Evolutionary conservation across 2,797 vertebrate genomes (phyloP), one percentile per base, ranked within the genome.

Genomic region (Paratrypauchen microcephalus): DNA sequence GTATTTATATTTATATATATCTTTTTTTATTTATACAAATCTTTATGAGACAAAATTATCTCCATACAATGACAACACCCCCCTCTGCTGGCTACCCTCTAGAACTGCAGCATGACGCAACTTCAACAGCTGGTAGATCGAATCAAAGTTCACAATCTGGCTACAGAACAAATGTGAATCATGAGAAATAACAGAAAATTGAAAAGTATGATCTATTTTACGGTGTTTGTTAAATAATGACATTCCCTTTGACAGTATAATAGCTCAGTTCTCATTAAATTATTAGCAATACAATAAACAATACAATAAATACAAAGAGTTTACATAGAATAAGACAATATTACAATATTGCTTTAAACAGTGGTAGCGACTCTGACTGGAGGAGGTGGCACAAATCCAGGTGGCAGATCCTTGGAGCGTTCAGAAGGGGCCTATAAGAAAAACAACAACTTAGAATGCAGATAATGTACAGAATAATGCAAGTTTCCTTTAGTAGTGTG

Each of bases 351-450:
- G 5, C 9, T 58, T 83, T 23, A 94, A 13, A 94, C 93, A 0
- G 83, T 93, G 55, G 93, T 94, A 58, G 93, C 93, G 24, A 85
- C 70, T 86, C 93, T 89, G 77, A 91, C 86, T 5, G 87, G 84
- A 0, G 81, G 73, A 1, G 85, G 86, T n/a, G 89, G 76, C 39
- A 86, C 71, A 41, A 85, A 90, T 0, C 73, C 64, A 0, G 92
- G n/a, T n/a, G n/a, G 90, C 16, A 91, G 83, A 11, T 78, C 52
- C 62, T 70, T 26, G 0, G 83, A 84, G 39, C 74, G 82, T 26
- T 91, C 91, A 39, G 84, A 77, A 0, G 80, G 63, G 24, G 68
- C 26, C 91, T 91, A 80, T 16, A 83, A 84, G 47, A 65, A 73
- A 83, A 76, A 66, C 72, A 83, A 75, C 19, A 68, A 13, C 1